Evolutionary conservation across 2,888 invertebrate genomes (phyloP), one percentile per base, ranked within the genome.

Genomic region (Amphipyra tragopoginis): DNA sequence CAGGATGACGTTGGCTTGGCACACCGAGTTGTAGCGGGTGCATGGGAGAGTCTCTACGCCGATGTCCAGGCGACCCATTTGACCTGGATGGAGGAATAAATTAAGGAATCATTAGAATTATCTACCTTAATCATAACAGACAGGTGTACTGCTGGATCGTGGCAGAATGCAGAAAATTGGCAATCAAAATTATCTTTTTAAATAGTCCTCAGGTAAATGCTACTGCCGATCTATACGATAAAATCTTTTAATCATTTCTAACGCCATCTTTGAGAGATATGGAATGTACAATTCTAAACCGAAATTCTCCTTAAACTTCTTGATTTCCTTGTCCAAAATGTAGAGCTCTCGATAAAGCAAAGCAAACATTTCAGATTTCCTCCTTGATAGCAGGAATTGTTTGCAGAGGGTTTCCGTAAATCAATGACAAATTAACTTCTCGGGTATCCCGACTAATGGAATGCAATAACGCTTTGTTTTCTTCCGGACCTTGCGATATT

Each of bases 1-100:
- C 71, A 98, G 94, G 73, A 98, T 96, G 78, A 98, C 97, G 90
- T 98, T 98, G 59, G 98, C 98, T 90, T 98, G 98, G 91, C 98
- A 98, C 81, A 98, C 97, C 53, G 97, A 97, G 94, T 98, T 97
- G 93, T 97, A 97, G 75, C 97, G 96, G 62, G 97, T 97, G 94
- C 98, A 98, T 49, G 98, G 97, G 62, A 98, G 95, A 77, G 97
- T 96, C 86, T 98, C 97, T 72, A 98, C 95, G 78, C 96, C 96
- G 72, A 98, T 96, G 83, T 97, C 96, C 61, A 97, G 96, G 69
- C 97, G 96, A 77, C 97, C 96, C 83, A 96, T 96, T 89, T 96
- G 96, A 81, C 96, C 96, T 94, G 80, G 21, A 64, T n/a, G 1
- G 2, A 40, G 13, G 14, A 5, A 54, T 5, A 15, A 6, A 0